Evolutionary conservation across 2,113 vertebrate genomes (phyloP), one percentile per base, ranked within the genome.

Genomic region (Natator depressus): DNA sequence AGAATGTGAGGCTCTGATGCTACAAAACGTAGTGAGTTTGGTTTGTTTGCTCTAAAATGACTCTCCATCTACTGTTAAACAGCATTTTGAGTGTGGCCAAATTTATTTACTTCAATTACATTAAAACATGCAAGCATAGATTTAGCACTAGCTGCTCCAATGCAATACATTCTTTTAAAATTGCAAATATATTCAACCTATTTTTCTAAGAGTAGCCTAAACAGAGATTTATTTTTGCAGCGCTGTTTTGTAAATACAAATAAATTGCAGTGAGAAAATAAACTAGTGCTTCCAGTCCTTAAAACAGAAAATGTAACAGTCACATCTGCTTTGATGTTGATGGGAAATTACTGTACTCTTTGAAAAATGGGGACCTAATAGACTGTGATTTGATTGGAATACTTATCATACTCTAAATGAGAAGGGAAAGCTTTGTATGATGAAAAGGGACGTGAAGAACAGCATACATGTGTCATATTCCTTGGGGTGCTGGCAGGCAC

Each of bases 301-400:
- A 24, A 49, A 90, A 88, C n/a, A 69, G 84, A 95, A 95, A 91
- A 27, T 82, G 89, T 88, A 92, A 78, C 49, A 85, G 47, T 91
- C n/a, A 91, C 47, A 85, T 85, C 90, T 92, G 14, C 94, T 98
- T 97, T 97, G 80, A 96, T 94, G 90, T 91, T 84, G 85, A 89
- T 88, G 57, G 89, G 78, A 97, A 97, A 96, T 97, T 59, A 80
- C 65, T 54, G 59, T 75, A 57, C 38, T 10, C 5, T 92, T 94
- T 90, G 84, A 85, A 94, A 94, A 85, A 31, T 0, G 35, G 50
- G 35, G 76, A 82, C 54, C 38, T 92, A 93, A 93, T n/a, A 76
- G 47, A 50, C 85, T 92, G 62, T 51, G 72, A 38, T 88, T 82
- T 0, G 0, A 91, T 25, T 72, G 65, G 59, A 96, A 93, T 65